These are phyloP conservation scores for Arrhamphus sclerolepis DNA, from an alignment of 2,797 vertebrate species.

Conservation along the genomic window DNA sequence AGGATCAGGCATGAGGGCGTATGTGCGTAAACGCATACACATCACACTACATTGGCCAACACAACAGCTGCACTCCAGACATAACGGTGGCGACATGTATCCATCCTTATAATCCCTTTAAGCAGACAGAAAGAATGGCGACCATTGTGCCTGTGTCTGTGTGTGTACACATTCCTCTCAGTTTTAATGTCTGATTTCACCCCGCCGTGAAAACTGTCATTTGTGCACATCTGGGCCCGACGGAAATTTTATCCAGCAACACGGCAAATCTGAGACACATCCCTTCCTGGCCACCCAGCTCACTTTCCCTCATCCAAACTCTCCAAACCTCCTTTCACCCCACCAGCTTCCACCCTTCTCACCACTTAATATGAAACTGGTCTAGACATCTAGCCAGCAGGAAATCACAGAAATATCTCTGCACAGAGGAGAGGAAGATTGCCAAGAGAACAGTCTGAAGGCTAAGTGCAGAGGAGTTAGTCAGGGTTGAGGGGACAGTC, in stretches of 20 bases:
- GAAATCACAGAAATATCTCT: slow-evolving; percentile 69
- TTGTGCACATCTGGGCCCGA: slow-evolving; percentile 59
- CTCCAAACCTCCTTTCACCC: background rate
- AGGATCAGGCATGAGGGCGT: background rate
- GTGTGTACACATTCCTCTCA: slow-evolving; percentile 43
- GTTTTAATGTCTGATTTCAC: slow-evolving; percentile 68
- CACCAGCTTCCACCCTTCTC: background rate
- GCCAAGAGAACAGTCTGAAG: slow-evolving; percentile 42
- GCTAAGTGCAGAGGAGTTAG: slow-evolving; percentile 47
- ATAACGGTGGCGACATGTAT: slow-evolving; percentile 69
- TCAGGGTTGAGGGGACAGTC: slow-evolving; percentile 32
- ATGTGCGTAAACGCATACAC: background rate
- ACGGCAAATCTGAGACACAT: slow-evolving; percentile 24
- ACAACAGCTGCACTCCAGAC: slow-evolving; percentile 81
- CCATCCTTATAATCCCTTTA: slow-evolving; percentile 71
- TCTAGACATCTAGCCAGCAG: slow-evolving; percentile 50
- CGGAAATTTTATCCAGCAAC: slow-evolving; percentile 53
- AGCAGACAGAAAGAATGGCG: slow-evolving; percentile 55
- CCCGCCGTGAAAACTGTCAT: slow-evolving; percentile 64
- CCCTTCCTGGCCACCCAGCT: slow-evolving; percentile 61
- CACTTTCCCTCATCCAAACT: slow-evolving; percentile 24
- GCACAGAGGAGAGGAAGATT: slow-evolving; percentile 28
- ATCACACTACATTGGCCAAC: slow-evolving; percentile 12
- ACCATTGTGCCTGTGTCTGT: slow-evolving; percentile 51
- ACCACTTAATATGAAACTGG: slow-evolving; percentile 44